A percentile compares a stretch with the other conserved stretches of the same genome.
These are phyloP conservation scores for Protobothrops flavoviridis DNA, from an alignment of 2,113 vertebrate species.

Conservation along the genomic window DNA sequence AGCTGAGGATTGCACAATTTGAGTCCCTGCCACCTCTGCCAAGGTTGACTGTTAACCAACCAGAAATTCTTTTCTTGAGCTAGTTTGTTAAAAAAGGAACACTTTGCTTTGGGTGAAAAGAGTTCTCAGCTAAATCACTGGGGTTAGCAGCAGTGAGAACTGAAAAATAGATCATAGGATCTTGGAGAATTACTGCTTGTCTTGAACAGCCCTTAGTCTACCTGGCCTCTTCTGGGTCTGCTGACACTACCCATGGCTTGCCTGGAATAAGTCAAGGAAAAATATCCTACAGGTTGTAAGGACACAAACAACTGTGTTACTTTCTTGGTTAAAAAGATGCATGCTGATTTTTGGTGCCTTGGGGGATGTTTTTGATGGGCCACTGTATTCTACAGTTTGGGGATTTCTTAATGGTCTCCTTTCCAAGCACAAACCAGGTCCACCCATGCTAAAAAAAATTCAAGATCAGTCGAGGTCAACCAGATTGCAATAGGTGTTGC, in stretches of 20 bases:
- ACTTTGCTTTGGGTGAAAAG: not conserved
- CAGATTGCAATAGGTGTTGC: not conserved
- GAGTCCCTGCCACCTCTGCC: not conserved
- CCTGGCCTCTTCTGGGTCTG: not conserved
- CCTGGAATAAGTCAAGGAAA: not conserved
- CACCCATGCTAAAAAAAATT: not conserved
- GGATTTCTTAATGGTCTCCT: not conserved
- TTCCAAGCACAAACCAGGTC: not conserved
- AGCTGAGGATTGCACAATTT: accelerated
- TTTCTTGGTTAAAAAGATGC: not conserved
- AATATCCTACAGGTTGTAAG: not conserved
- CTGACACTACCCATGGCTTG: not conserved
- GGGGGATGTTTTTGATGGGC: not conserved
- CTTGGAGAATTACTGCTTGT: not conserved
- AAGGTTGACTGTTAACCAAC: not conserved
- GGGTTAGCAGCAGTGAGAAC: not conserved
- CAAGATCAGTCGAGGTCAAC: not conserved
- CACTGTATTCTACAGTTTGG: not conserved
- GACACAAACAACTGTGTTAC: not conserved
- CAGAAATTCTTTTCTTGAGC: not conserved
- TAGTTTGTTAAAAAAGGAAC: not conserved
- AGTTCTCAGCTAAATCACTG: not conserved
- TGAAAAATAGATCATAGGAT: not conserved
- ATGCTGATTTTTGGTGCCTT: not conserved
- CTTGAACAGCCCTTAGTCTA: not conserved